Conservation (phyloP, 1,140 invertebrate genomes). For the Chlorops oryzae region DNA sequence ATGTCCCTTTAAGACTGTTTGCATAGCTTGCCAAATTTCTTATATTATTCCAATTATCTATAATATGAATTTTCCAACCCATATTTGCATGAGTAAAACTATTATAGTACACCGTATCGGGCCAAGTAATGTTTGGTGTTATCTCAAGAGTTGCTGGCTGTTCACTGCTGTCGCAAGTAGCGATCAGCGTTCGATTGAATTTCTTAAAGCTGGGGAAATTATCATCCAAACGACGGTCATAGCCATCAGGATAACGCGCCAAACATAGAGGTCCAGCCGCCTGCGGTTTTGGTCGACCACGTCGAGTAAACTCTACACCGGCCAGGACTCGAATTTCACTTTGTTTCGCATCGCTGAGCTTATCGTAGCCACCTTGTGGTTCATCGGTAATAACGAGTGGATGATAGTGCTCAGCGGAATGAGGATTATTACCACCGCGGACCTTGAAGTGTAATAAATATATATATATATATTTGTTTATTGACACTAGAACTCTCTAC, state of each 20-base stretch:
- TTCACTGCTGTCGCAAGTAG: conserved; percentile 63
- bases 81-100: conserved; percentile 86
- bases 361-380: conserved; percentile 72
- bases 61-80: conserved; percentile 84
- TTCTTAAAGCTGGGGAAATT: conserved; percentile 73
- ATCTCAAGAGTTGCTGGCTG: conserved; percentile 68
- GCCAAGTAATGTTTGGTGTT: conserved; percentile 84
- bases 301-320: conserved; percentile 75
- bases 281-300: conserved; percentile 69
- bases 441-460: conserved; percentile 46
- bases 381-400: conserved; percentile 88
- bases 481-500: too few relatives aligned
- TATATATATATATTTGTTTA: background rate
- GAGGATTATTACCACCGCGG: conserved; percentile 82
- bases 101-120: conserved; percentile 89
- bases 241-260: conserved; percentile 56
- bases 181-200: conserved; percentile 69
- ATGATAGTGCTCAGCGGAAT: conserved; percentile 82
- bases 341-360: conserved; percentile 64
- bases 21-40: too few relatives aligned
- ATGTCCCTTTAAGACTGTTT: too few relatives aligned
- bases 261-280: conserved; percentile 76
- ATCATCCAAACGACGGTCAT: conserved; percentile 72
- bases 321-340: conserved; percentile 72
- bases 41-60: conserved; percentile 59